These are phyloP conservation scores for Aphaenogaster ashmeadi DNA, from an alignment of 1,140 invertebrate genomes.

Conservation along the genomic window DNA sequence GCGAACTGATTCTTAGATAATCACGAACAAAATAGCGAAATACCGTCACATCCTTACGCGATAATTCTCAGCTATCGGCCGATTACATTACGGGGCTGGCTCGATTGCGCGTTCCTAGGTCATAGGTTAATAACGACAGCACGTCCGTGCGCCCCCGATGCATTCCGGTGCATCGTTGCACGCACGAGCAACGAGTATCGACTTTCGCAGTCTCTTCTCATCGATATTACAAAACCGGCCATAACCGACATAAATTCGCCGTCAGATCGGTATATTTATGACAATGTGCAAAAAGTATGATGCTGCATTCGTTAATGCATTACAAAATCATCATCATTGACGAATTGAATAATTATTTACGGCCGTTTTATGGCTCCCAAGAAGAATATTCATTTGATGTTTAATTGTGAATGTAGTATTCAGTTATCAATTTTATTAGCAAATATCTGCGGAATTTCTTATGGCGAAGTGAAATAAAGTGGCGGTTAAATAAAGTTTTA, in stretches of 20 bases:
- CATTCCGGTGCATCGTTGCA: slow-evolving; percentile 53
- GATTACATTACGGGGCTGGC: slow-evolving; percentile 37
- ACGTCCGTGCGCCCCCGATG: slow-evolving; percentile 32
- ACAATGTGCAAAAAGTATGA: slow-evolving; percentile 33
- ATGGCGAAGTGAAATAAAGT: too few species aligned
- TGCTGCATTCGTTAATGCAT: slow-evolving; percentile 17
- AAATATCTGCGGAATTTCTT: neutral
- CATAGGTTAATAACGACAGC: slow-evolving; percentile 52
- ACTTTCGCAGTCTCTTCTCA: slow-evolving; percentile 32
- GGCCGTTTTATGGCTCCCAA: neutral
- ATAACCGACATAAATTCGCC: slow-evolving; percentile 31
- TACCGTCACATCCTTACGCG: slow-evolving; percentile 28
- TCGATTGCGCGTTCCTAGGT: slow-evolving; percentile 42
- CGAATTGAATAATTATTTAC: slow-evolving; percentile 35
- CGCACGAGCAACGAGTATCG: slow-evolving; percentile 26
- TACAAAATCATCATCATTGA: slow-evolving; percentile 25
- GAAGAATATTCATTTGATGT: neutral
- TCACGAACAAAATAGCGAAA: slow-evolving; percentile 22
- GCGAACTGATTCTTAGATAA: neutral
- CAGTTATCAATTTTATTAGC: slow-evolving; percentile 22
- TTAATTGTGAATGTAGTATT: slow-evolving; percentile 22
- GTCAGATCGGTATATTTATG: slow-evolving; percentile 50
- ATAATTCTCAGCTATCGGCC: slow-evolving; percentile 32
- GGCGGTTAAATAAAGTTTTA: neutral
- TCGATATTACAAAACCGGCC: slow-evolving; percentile 55